Percentiles rank a stretch among this genome's conserved stretches.
phyloP scores from a whole-genome alignment of 2,888 invertebrate species.

The Seira ritae region DNA sequence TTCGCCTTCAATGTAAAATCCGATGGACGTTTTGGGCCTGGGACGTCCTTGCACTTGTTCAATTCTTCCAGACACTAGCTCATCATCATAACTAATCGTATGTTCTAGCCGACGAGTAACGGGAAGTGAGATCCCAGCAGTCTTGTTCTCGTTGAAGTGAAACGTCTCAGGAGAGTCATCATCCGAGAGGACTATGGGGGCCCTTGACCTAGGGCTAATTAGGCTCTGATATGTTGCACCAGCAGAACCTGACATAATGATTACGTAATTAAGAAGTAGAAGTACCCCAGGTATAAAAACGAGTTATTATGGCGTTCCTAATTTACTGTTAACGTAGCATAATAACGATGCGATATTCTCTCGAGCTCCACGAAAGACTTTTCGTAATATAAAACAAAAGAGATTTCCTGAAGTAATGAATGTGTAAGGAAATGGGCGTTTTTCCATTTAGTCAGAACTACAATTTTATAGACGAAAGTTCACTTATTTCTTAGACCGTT shows the following conservation, averaged over 20 bases:
- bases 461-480: slow-evolving; percentile 16
- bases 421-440: slow-evolving; percentile 17
- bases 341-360: too few relatives aligned
- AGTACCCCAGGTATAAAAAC: neutral
- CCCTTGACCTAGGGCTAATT: slow-evolving; percentile 72
- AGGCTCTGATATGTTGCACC: slow-evolving; percentile 68
- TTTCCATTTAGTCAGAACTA: slow-evolving; percentile 22
- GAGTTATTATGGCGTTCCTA: neutral
- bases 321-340: too few relatives aligned
- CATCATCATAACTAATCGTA: slow-evolving; percentile 31
- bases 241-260: slow-evolving; percentile 52
- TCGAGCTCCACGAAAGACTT: slow-evolving; percentile 9
- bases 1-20: slow-evolving; percentile 38
- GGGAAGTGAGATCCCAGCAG: slow-evolving; percentile 29
- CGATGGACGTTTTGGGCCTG: slow-evolving; percentile 60
- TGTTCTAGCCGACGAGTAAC: slow-evolving; percentile 37
- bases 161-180: slow-evolving; percentile 58
- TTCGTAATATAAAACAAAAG: slow-evolving; percentile 9
- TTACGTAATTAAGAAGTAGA: slow-evolving; percentile 17
- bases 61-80: slow-evolving; percentile 16
- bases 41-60: slow-evolving; percentile 56
- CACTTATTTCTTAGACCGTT: slow-evolving; percentile 13
- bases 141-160: slow-evolving; percentile 35
- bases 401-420: neutral
- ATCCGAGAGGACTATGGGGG: slow-evolving; percentile 68